phyloP scores from a whole-genome alignment of 2,113 vertebrate genomes.

The Sinocyclocheilus anshuiensis region DNA sequence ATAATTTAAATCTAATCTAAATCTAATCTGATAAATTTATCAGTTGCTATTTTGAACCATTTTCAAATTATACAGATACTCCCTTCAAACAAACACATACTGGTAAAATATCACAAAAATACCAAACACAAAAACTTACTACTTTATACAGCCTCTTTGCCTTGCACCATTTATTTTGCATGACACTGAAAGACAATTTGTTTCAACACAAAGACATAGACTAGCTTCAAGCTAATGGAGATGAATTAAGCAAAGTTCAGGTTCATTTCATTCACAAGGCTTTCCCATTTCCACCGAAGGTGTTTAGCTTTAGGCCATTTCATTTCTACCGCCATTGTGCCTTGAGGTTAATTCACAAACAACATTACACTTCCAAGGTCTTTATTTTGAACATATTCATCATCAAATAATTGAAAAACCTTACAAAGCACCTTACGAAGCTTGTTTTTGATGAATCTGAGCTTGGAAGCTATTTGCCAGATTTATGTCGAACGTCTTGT shows the following conservation, averaged over 20 bases:
- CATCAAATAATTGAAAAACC: slow-evolving; percentile 26
- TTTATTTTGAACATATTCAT: slow-evolving; percentile 40
- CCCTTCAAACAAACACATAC: background rate
- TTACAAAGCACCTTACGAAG: background rate
- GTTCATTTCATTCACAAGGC: slow-evolving; percentile 31
- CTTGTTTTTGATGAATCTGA: slow-evolving; percentile 28
- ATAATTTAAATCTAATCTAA: background rate
- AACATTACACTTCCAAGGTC: background rate
- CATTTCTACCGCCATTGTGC: background rate
- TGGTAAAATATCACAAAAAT: background rate
- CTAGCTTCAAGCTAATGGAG: slow-evolving; percentile 31
- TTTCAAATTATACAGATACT: background rate
- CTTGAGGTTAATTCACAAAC: slow-evolving; percentile 9
- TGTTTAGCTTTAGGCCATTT: slow-evolving; percentile 33
- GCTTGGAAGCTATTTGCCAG: background rate
- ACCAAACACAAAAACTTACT: slow-evolving; percentile 37
- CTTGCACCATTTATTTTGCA: slow-evolving; percentile 23
- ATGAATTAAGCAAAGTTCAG: slow-evolving; percentile 40
- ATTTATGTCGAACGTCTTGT: background rate
- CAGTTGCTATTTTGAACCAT: background rate
- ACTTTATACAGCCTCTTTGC: background rate
- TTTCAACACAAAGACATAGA: background rate
- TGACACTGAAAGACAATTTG: background rate
- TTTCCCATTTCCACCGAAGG: slow-evolving; percentile 26
- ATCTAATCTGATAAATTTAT: background rate